Evolutionary conservation across 2,888 invertebrate species (phyloP), one percentile per base, ranked within the genome.

Genomic region (Cephus pygmeus): DNA sequence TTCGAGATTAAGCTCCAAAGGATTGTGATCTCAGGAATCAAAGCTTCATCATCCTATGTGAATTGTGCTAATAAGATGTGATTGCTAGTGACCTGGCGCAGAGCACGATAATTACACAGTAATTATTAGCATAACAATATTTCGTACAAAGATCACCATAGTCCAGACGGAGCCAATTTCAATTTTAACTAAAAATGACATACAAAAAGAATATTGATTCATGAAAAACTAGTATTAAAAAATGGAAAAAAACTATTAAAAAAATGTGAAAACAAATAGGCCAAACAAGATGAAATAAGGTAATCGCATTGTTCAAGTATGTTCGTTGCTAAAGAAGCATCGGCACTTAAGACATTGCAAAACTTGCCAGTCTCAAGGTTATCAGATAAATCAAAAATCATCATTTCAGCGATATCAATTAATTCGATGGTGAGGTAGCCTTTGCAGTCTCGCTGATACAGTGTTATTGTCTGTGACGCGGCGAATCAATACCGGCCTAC

Each of bases 71-170:
- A 71, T 71, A 71, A 31, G 71, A 30, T 31, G 34, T 30, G 33
- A 71, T 71, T n/a, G 33, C 23, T 71, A 71, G 71, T 33, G 31
- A 33, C 71, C 3, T 71, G 31, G 71, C 71, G 23, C 15, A 30
- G 30, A 34, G 71, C 71, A 33, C 30, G 71, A 30, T 71, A 71
- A 71, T 71, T 71, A 33, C 34, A 71, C 23, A 23, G 71, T 71
- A 71, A 33, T 71, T 34, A 71, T 15, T 34, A 11, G 31, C 3
- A 12, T 30, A 56, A 30, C 9, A 56, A 56, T 35, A 34, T 74
- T 74, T 33, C 74, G 23, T 31, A 33, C 35, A 35, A 74, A 74
- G 12, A 33, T 35, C 35, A 74, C 34, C 74, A 74, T 35, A 74
- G 74, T 74, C 74, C 74, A 74, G 30, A 74, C 12, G 35, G 56